Conservation (phyloP, 2,797 vertebrate genomes). For the Alcedo quadribrachys region DNA sequence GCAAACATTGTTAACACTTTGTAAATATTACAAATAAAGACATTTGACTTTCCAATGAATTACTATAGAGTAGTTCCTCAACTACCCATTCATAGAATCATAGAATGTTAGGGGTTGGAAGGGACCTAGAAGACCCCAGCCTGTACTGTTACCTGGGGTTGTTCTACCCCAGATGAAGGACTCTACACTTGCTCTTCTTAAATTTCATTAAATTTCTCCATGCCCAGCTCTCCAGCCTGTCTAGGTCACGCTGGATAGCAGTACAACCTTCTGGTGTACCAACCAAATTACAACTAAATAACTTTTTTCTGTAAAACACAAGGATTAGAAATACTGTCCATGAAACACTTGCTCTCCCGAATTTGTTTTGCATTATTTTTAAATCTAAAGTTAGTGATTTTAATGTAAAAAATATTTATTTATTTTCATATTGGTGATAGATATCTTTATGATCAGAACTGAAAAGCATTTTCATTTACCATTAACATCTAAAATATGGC, state of each 20-base stretch:
- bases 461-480: neutral
- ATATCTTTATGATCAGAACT: neutral
- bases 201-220: too few relatives aligned
- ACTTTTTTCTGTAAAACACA: neutral
- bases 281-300: neutral
- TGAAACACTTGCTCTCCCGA: neutral
- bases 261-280: too few relatives aligned
- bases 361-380: neutral
- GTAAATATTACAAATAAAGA: neutral
- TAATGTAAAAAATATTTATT: neutral
- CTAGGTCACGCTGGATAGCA: too few relatives aligned
- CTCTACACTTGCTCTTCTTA: too few relatives aligned
- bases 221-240: too few relatives aligned
- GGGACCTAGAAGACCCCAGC: too few relatives aligned
- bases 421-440: neutral
- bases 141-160: too few relatives aligned
- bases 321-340: neutral
- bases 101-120: too few relatives aligned
- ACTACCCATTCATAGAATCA: too few relatives aligned
- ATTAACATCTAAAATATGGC: neutral
- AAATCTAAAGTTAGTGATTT: neutral
- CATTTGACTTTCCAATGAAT: neutral
- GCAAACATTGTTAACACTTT: neutral
- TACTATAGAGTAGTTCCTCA: neutral
- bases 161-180: too few relatives aligned